phyloP scores from a whole-genome alignment of 2,888 invertebrate genomes.

The Ormyrus labotus region DNA sequence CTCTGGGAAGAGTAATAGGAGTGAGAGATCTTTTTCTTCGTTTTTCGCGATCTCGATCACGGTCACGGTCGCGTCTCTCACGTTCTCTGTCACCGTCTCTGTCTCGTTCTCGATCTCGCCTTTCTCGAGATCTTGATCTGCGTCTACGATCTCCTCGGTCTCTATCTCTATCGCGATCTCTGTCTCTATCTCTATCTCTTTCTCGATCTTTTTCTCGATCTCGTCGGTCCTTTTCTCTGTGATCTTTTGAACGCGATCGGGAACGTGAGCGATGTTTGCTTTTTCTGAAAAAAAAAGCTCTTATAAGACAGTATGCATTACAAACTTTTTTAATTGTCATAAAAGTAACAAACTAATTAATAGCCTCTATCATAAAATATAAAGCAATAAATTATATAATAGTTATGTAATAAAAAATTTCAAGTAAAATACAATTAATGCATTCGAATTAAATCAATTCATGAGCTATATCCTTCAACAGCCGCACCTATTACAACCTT shows the following conservation, averaged over 20 bases:
- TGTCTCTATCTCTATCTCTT: constrained; percentile 66
- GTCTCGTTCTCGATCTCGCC: constrained; percentile 69
- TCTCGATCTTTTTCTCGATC: constrained; percentile 64
- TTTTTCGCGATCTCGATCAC: constrained; percentile 74
- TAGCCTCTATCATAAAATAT: no score
- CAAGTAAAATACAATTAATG: no score
- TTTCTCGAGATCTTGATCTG: constrained; percentile 64
- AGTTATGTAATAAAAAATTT: no score
- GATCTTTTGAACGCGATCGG: constrained; percentile 78
- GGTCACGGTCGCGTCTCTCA: constrained; percentile 61
- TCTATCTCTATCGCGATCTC: constrained; percentile 52
- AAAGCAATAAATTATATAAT: no score
- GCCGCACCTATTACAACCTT: no score
- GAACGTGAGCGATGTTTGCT: constrained; percentile 74
- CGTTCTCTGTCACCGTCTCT: constrained; percentile 72
- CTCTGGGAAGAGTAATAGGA: constrained; percentile 73
- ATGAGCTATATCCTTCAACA: no score
- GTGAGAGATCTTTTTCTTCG: constrained; percentile 74
- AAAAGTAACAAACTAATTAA: no score
- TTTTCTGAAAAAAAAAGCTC: constrained; percentile 70
- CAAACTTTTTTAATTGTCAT: no score
- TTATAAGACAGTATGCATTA: no score
- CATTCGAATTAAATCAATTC: no score
- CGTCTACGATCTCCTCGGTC: constrained; percentile 65
- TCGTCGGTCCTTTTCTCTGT: constrained; percentile 76